Conservation (phyloP, 2,888 invertebrate species). For the Proisotoma minuta region DNA sequence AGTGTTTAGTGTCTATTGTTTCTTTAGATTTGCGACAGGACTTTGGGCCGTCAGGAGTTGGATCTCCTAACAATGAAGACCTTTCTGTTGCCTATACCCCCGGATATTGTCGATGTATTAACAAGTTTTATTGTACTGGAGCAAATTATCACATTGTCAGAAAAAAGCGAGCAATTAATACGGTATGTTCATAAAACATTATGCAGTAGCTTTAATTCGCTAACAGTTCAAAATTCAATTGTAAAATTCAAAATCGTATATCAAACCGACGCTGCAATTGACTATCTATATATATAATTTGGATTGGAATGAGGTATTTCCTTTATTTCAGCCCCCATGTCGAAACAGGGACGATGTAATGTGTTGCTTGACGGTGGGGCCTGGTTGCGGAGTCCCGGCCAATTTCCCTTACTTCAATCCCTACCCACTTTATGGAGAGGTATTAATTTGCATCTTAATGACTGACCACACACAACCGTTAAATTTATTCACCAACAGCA, state of each 20-base stretch:
- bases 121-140: conserved; percentile 40
- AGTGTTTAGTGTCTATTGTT: background rate
- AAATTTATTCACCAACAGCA: too few species aligned
- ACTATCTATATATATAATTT: too few species aligned
- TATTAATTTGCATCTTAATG: too few species aligned
- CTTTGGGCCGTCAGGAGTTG: conserved; percentile 5
- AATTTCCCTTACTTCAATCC: conserved; percentile 46
- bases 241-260: too few species aligned
- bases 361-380: conserved; percentile 44
- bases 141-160: conserved; percentile 29
- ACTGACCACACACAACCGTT: too few species aligned
- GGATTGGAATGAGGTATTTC: too few species aligned
- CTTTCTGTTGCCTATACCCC: conserved; percentile 36
- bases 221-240: too few species aligned
- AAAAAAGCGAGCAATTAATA: conserved; percentile 40
- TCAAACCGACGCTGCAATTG: too few species aligned
- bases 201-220: too few species aligned
- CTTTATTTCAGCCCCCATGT: conserved; percentile 46
- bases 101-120: conserved; percentile 43
- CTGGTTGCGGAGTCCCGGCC: conserved; percentile 44
- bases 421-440: conserved; percentile 45
- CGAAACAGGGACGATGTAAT: conserved; percentile 42
- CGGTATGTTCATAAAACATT: conserved; percentile 24
- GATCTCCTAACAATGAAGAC: conserved; percentile 26
- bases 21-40: conserved; percentile 16